Conservation (phyloP, 2,888 invertebrate species). For the Lamproptera curius region DNA sequence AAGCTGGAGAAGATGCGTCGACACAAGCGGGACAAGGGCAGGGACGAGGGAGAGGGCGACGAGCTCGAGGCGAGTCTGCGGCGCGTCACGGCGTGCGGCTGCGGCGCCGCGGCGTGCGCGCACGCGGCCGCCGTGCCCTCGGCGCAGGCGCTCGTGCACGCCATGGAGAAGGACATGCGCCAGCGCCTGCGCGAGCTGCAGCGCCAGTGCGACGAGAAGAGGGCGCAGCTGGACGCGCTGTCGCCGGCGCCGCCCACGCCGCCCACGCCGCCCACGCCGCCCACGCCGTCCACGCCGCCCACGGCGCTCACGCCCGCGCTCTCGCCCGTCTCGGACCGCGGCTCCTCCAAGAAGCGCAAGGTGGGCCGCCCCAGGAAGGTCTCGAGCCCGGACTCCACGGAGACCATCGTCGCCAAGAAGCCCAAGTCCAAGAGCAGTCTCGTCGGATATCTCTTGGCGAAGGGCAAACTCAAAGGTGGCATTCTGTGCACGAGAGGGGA, state of each 20-base stretch:
- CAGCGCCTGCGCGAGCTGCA: conserved; percentile 89
- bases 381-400: conserved; percentile 81
- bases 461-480: conserved; percentile 78
- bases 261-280: conserved; percentile 62
- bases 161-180: conserved; percentile 90
- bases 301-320: conserved; percentile 67
- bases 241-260: conserved; percentile 73
- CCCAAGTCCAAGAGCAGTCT: conserved; percentile 83
- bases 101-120: conserved; percentile 48
- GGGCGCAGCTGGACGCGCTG: conserved; percentile 87
- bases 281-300: conserved; percentile 65
- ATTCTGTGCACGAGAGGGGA: conserved; percentile 73
- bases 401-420: conserved; percentile 90
- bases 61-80: conserved; percentile 59
- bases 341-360: conserved; percentile 87
- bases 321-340: conserved; percentile 68
- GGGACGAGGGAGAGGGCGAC: conserved; percentile 50
- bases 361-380: conserved; percentile 89
- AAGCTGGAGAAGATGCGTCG: conserved; percentile 69
- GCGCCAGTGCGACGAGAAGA: conserved; percentile 89
- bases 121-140: conserved; percentile 61
- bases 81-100: conserved; percentile 47
- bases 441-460: conserved; percentile 82
- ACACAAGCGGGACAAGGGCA: conserved; percentile 53
- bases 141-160: conserved; percentile 81